These are phyloP conservation scores for Druceiella hillmani DNA, from an alignment of 2,888 invertebrate genomes.

Conservation along the genomic window DNA sequence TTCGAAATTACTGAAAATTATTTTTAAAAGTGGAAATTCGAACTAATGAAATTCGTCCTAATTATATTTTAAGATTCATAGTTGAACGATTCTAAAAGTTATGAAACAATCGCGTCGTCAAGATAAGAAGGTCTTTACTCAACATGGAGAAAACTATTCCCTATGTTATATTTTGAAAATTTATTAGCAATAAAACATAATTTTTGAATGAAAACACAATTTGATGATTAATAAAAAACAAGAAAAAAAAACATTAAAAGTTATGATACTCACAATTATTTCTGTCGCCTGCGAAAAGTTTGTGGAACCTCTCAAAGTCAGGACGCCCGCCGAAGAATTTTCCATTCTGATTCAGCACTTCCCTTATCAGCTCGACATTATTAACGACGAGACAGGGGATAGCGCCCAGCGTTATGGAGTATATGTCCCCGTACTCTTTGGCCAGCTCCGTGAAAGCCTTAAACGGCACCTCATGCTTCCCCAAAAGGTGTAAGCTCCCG, in stretches of 20 bases:
- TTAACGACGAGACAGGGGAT: conserved; percentile 70
- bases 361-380: conserved; percentile 63
- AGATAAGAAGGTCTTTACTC: no score
- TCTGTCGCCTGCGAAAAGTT: conserved; percentile 77
- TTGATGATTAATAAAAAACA: not conserved
- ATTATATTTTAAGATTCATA: no score
- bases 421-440: conserved; percentile 67
- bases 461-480: conserved; percentile 61
- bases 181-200: conserved; percentile 6
- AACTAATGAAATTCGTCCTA: no score
- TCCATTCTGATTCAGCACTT: conserved; percentile 74
- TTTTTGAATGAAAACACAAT: conserved; percentile 5
- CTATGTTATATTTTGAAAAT: no score
- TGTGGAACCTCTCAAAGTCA: conserved; percentile 73
- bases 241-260: conserved; percentile 6
- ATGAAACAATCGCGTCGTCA: no score
- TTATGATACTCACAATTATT: conserved; percentile 73
- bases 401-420: conserved; percentile 61
- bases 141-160: no score
- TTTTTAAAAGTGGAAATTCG: no score
- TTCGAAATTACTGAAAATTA: no score
- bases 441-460: conserved; percentile 66
- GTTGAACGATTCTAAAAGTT: no score
- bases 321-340: conserved; percentile 79
- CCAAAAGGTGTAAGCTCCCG: conserved; percentile 64